Conservation (phyloP, 1,140 invertebrate genomes). For the Formica selysi region DNA sequence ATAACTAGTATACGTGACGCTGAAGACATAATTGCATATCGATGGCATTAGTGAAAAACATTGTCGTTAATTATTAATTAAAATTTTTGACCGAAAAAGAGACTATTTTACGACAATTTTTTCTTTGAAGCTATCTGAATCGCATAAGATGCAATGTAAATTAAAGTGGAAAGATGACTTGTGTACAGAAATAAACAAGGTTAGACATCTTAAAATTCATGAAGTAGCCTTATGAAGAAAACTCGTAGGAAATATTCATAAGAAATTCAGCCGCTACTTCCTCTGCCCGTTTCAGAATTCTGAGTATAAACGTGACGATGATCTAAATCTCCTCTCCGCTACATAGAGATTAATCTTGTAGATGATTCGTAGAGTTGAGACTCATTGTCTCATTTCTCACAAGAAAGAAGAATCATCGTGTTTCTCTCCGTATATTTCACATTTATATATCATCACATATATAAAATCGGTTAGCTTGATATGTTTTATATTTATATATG, state of each 20-base stretch:
- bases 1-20: neutral
- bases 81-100: neutral
- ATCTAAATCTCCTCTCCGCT: neutral
- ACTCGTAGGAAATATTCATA: conserved; percentile 31
- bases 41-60: neutral
- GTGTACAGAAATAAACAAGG: neutral
- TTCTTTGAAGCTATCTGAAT: neutral
- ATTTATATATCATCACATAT: neutral
- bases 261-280: conserved; percentile 37
- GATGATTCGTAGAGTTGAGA: neutral
- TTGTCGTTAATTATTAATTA: neutral
- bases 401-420: neutral
- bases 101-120: neutral
- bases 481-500: too few relatives aligned
- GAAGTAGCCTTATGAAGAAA: neutral
- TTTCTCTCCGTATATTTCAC: neutral
- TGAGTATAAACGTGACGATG: conserved; percentile 42
- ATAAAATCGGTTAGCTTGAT: neutral
- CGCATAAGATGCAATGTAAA: neutral
- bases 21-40: neutral
- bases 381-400: too few relatives aligned
- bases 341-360: neutral
- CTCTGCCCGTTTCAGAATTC: conserved; percentile 13
- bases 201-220: conserved; percentile 21
- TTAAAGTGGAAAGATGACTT: neutral